phyloP scores from a whole-genome alignment of 2,888 invertebrate genomes.

The Perithous albicinctus region DNA sequence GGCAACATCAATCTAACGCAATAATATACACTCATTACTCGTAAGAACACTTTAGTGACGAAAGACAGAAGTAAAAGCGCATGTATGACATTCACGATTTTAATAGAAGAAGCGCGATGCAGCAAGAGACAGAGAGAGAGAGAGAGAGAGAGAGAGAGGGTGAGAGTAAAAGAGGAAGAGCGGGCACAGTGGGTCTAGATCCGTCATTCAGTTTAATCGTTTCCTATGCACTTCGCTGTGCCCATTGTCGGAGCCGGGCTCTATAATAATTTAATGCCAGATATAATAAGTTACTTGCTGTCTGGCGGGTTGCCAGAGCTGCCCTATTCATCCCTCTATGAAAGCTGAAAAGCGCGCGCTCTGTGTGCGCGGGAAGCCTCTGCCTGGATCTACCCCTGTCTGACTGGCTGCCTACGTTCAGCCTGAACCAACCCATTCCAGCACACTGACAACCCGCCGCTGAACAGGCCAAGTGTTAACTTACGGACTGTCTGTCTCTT shows the following conservation, averaged over 20 bases:
- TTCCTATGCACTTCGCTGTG: constrained; percentile 84
- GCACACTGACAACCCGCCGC: constrained; percentile 15
- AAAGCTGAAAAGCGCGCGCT: constrained; percentile 81
- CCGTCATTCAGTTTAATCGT: constrained; percentile 84
- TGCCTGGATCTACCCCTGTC: constrained; percentile 46
- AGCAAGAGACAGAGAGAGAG: constrained; percentile 24
- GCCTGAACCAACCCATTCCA: constrained; percentile 7
- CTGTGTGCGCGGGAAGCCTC: constrained; percentile 28
- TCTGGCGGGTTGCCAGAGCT: constrained; percentile 82
- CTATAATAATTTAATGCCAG: constrained; percentile 85
- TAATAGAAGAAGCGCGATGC: constrained; percentile 17
- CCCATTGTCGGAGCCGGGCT: constrained; percentile 82
- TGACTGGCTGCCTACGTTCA: constrained; percentile 38
- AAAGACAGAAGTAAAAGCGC: constrained; percentile 13
- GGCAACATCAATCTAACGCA: constrained; percentile 18
- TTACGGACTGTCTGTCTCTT: constrained; percentile 78
- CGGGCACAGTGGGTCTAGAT: constrained; percentile 72
- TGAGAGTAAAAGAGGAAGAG: constrained; percentile 31
- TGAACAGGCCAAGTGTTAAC: constrained; percentile 80
- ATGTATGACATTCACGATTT: constrained; percentile 22
- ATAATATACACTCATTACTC: constrained; percentile 14
- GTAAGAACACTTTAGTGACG: constrained; percentile 7
- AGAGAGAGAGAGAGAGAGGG: constrained; percentile 5
- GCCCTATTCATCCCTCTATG: constrained; percentile 83
- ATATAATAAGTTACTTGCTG: constrained; percentile 85